Percentiles rank a stretch among this genome's conserved stretches.
These are phyloP conservation scores for Aulostomus chinensis DNA, from an alignment of 2,797 vertebrate species.

Conservation along the genomic window DNA sequence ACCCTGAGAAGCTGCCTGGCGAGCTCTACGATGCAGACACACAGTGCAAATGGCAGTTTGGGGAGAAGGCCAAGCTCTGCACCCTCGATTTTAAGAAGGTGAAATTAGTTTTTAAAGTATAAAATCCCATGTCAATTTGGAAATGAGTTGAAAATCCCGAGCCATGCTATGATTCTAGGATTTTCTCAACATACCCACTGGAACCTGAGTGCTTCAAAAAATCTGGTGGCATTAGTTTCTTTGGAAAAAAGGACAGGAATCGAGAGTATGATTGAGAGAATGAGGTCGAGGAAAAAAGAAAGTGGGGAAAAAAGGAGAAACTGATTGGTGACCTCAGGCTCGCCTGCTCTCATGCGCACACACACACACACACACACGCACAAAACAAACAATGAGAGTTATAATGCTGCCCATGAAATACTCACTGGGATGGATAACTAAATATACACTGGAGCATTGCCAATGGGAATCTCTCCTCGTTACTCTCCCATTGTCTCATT, in stretches of 20 bases:
- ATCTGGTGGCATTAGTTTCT: constrained; percentile 21
- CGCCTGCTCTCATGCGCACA: constrained; percentile 19
- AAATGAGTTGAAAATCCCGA: constrained; percentile 18
- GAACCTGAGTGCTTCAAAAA: constrained; percentile 14
- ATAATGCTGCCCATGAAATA: constrained; percentile 43
- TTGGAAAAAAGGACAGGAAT: constrained; percentile 6
- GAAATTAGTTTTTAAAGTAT: constrained; percentile 43
- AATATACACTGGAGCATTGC: constrained; percentile 73
- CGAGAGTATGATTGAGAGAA: constrained; percentile 27
- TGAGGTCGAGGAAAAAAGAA: constrained; percentile 36
- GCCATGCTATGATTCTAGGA: not conserved
- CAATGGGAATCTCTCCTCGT: constrained; percentile 74
- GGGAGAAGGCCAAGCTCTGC: constrained; percentile 92
- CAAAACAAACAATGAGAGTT: constrained; percentile 45
- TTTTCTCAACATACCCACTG: constrained; percentile 13
- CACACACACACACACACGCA: constrained; percentile 17
- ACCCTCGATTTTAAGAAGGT: constrained; percentile 91
- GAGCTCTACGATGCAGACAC: constrained; percentile 90
- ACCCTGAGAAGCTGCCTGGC: constrained; percentile 88
- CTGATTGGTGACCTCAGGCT: constrained; percentile 16
- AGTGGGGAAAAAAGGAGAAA: constrained; percentile 32
- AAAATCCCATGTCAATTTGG: constrained; percentile 6
- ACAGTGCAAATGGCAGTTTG: constrained; percentile 95
- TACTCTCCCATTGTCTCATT: constrained; percentile 64
- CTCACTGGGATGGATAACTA: constrained; percentile 67